Conservation (phyloP, 2,113 vertebrate genomes). For the Notothenia rossii region DNA sequence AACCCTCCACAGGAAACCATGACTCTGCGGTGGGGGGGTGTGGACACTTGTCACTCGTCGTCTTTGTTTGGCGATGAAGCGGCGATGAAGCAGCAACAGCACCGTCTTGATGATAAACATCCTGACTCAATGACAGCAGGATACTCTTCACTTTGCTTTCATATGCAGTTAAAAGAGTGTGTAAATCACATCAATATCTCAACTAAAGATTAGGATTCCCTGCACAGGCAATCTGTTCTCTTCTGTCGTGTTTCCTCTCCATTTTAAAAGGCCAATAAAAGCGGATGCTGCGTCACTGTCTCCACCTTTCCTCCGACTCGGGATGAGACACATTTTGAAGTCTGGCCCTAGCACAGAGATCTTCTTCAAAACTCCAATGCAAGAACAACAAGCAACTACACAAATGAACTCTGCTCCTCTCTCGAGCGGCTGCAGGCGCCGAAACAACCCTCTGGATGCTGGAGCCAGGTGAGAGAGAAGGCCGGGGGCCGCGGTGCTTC, state of each 20-base stretch:
- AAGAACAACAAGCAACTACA: constrained; percentile 53
- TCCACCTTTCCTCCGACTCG: constrained; percentile 37
- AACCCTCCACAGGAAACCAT: constrained; percentile 29
- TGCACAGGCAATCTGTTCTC: constrained; percentile 38
- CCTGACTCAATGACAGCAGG: constrained; percentile 36
- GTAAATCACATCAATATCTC: constrained; percentile 46
- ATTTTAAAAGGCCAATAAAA: constrained; percentile 45
- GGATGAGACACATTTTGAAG: constrained; percentile 30
- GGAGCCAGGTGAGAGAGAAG: constrained; percentile 25
- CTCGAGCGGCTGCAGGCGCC: constrained; percentile 34
- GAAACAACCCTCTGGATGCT: constrained; percentile 27
- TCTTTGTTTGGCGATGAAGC: constrained; percentile 18
- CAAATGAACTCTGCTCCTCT: constrained; percentile 51
- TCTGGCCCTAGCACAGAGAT: constrained; percentile 58
- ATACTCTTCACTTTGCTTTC: constrained; percentile 39
- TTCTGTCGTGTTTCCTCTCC: constrained; percentile 57
- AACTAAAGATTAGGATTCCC: constrained; percentile 37
- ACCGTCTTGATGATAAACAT: constrained; percentile 14
- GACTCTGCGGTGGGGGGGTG: neutral
- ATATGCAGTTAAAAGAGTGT: constrained; percentile 40
- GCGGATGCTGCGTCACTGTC: constrained; percentile 13
- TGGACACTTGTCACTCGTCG: constrained; percentile 14
- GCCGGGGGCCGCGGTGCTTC: constrained; percentile 2
- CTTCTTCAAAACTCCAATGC: constrained; percentile 54
- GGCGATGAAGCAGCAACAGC: neutral